Conservation (phyloP, 1,140 invertebrate genomes). For the Marisa cornuarietis region DNA sequence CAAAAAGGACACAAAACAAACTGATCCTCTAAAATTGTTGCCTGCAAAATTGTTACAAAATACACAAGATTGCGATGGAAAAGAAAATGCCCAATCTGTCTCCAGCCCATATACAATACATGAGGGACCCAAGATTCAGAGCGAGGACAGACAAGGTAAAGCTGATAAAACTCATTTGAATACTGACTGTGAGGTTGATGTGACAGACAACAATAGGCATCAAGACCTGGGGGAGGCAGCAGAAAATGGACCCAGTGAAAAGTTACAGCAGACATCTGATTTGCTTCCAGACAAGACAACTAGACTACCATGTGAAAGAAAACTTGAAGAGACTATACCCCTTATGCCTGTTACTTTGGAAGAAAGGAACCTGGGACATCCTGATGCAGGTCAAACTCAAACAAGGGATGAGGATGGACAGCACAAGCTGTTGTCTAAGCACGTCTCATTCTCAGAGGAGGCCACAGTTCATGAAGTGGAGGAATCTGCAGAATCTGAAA, state of each 20-base stretch:
- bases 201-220: not conserved
- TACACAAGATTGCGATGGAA: not conserved
- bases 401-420: not conserved
- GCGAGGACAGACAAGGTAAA: not conserved
- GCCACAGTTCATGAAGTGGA: not conserved
- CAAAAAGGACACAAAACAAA: not conserved
- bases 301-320: not conserved
- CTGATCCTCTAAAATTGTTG: not conserved
- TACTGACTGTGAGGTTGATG: not conserved
- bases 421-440: not conserved
- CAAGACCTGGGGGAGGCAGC: not conserved
- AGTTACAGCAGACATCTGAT: not conserved
- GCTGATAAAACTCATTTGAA: not conserved
- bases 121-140: not conserved
- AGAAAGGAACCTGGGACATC: not conserved
- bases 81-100: not conserved
- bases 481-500: no score
- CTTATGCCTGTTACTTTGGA: not conserved
- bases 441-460: constrained; percentile 11
- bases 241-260: not conserved
- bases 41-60: not conserved
- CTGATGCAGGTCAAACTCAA: not conserved
- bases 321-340: not conserved
- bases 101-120: not conserved
- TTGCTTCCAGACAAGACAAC: no score